These are phyloP conservation scores for Setophaga coronata DNA, from an alignment of 2,113 vertebrate genomes.

Conservation along the genomic window DNA sequence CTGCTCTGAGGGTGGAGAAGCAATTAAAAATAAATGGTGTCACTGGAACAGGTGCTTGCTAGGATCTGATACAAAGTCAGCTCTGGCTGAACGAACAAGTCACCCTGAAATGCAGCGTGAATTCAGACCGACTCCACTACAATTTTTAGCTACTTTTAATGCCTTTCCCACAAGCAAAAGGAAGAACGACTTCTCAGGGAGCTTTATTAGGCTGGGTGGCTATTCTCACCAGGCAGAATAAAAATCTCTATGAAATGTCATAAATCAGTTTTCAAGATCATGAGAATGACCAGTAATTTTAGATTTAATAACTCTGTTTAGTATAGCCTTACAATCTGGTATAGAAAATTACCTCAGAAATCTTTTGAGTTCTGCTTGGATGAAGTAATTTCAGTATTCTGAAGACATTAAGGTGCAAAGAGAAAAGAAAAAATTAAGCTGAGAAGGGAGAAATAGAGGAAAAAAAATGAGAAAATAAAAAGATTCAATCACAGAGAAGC, in stretches of 20 bases:
- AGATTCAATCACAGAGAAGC: neutral
- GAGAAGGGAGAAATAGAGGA: neutral
- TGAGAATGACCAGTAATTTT: neutral
- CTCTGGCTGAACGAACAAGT: neutral
- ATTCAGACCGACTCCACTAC: neutral
- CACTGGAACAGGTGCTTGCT: neutral
- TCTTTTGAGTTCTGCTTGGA: neutral
- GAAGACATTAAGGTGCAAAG: neutral
- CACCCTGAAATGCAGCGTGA: neutral
- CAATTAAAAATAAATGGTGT: constrained; percentile 24
- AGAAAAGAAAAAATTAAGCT: neutral
- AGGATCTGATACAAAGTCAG: neutral
- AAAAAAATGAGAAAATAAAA: too few species aligned
- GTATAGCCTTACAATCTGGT: neutral
- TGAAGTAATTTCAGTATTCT: neutral
- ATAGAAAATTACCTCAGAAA: neutral
- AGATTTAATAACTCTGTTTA: neutral
- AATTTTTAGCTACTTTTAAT: neutral
- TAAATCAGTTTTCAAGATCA: neutral
- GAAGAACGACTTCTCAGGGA: neutral
- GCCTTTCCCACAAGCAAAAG: neutral
- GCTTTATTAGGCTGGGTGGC: neutral
- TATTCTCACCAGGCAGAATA: neutral
- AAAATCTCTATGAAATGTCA: neutral
- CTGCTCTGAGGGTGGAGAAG: neutral